Base-by-base conservation (phyloP, 1,140 invertebrate species). In the Pseudomyrmex cubaensis region DNA sequence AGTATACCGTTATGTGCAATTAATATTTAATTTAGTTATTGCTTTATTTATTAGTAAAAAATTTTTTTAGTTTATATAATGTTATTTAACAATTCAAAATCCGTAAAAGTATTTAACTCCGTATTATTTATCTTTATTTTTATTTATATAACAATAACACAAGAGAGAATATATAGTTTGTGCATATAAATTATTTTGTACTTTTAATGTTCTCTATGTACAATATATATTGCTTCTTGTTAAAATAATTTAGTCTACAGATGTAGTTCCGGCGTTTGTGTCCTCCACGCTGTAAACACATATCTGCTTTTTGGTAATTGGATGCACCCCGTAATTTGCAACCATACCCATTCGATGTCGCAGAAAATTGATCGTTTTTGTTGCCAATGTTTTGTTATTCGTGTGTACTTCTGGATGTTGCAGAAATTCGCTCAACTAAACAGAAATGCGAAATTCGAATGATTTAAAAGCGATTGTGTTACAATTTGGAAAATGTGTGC, bases 331-430 rank as follows among this genome's bases (percentile, higher is more conserved):
- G 50, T 88, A 25, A 4, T 69, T 82, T 3, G 87, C 86, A 64
- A 83, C 77, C 20, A 97, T 94, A 85, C 94, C 95, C 66, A 97
- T 92, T 59, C 95, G 95, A 8, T 95, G 94, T 25, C 95, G 91
- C 88, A 96, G 94, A 87, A 96, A 96, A 76, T 97, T 95, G 15
- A 97, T 90, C 90, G 96, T 96, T 88, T 96, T 96, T 72, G 94
- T 92, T 8, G 97, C 95, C 85, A 97, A 94, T 70, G 95, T 94
- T 83, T 95, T 95, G 92, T 98, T 98, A 44, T 96, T 96, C 76
- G 96, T 95, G 87, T 97, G 96, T 8, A 98, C 96, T 86, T 97
- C 93, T 5, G 97, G 96, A 95, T 97, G 96, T 44, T 94, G 92
- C 15, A 96, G 89, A 91, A 97, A 98, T 85, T 98, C 97, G 50